A percentile compares a stretch with the other conserved stretches of the same genome.
phyloP scores from a whole-genome alignment of 2,797 vertebrate genomes.

The Sternarchorhynchus goeldii region DNA sequence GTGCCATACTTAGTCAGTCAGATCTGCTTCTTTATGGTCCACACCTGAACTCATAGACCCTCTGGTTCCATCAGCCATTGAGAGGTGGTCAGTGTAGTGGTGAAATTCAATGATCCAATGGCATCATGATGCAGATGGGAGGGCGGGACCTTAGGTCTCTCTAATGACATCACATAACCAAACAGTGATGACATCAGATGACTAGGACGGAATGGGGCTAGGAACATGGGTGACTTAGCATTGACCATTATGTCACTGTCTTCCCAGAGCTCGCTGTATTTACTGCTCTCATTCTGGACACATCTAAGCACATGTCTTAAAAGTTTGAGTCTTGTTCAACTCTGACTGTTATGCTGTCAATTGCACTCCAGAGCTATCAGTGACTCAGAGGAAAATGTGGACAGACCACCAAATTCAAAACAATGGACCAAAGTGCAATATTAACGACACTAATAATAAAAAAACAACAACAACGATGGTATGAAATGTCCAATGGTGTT shows the following conservation, averaged over 20 bases:
- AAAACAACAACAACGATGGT: constrained; percentile 61
- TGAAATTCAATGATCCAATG: constrained; percentile 15
- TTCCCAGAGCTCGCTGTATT: constrained; percentile 11
- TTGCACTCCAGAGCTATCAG: constrained; percentile 60
- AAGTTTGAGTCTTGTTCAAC: constrained; percentile 59
- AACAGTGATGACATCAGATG: constrained; percentile 57
- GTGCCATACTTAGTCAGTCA: constrained; percentile 31
- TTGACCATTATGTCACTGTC: constrained; percentile 22
- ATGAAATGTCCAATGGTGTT: constrained; percentile 60
- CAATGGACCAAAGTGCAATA: constrained; percentile 68
- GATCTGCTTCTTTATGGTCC: constrained; percentile 27
- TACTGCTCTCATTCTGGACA: constrained; percentile 45
- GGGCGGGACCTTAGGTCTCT: constrained; percentile 52
- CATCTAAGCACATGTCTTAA: constrained; percentile 52
- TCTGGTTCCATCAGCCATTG: constrained; percentile 5
- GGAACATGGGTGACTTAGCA: constrained; percentile 46
- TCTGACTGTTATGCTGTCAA: constrained; percentile 40
- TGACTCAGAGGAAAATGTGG: constrained; percentile 64
- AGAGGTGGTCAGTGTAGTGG: neutral
- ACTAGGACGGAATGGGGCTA: constrained; percentile 64
- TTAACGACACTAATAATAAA: constrained; percentile 41
- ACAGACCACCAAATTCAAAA: constrained; percentile 66
- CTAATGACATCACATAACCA: constrained; percentile 50
- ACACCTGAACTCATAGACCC: constrained; percentile 6
- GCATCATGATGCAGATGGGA: constrained; percentile 53